Percentiles rank a stretch among this genome's conserved stretches.
Evolutionary conservation across 2,888 invertebrate genomes (phyloP).

Genomic region (Cephus sareptanus): DNA sequence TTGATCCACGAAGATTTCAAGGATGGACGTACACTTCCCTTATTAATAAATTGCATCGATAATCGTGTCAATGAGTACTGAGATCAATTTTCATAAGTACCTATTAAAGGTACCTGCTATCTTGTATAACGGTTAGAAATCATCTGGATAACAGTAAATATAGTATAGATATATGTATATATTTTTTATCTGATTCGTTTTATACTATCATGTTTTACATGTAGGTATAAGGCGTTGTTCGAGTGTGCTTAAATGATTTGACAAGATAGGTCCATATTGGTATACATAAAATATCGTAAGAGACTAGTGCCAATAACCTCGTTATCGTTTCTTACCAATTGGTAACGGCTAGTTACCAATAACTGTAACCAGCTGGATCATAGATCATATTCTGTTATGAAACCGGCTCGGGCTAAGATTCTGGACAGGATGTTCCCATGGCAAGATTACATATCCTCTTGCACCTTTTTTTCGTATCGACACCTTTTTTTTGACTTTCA

Average conservation of each 20-base stretch:
- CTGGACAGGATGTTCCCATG: slow-evolving; percentile 59
- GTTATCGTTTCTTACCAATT: slow-evolving; percentile 56
- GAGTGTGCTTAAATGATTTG: neutral
- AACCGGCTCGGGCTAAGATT: slow-evolving; percentile 44
- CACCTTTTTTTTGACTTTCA: neutral
- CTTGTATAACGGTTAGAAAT: neutral
- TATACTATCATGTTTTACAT: neutral
- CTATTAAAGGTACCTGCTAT: neutral
- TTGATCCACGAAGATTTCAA: neutral
- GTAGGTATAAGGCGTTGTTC: neutral
- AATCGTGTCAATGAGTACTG: neutral
- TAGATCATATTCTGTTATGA: slow-evolving; percentile 51
- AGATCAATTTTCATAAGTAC: neutral
- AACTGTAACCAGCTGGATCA: slow-evolving; percentile 51
- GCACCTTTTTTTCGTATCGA: slow-evolving; percentile 27
- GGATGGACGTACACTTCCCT: neutral
- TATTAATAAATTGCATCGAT: neutral
- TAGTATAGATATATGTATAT: neutral
- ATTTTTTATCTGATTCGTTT: neutral
- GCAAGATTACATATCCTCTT: slow-evolving; percentile 37
- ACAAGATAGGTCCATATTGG: neutral
- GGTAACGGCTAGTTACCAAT: slow-evolving; percentile 43
- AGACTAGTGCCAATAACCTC: slow-evolving; percentile 38
- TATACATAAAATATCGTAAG: neutral
- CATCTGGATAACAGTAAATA: neutral